These are phyloP conservation scores for Dascyllus trimaculatus DNA, from an alignment of 2,113 vertebrate genomes.

Conservation along the genomic window DNA sequence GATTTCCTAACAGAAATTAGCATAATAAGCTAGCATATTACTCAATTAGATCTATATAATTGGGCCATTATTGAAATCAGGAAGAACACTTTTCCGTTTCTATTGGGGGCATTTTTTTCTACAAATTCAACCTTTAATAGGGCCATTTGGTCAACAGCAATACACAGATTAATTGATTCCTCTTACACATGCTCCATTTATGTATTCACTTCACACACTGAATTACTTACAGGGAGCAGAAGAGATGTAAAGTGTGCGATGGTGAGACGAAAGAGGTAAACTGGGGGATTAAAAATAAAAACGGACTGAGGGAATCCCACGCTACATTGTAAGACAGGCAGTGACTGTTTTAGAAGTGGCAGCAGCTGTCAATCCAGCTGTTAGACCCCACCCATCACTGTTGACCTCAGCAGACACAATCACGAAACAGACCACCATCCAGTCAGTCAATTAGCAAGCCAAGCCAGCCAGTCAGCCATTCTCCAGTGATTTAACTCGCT, in stretches of 20 bases:
- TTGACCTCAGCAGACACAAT: slow-evolving; percentile 48
- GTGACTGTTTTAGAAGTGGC: slow-evolving; percentile 34
- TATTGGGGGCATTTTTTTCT: slow-evolving; percentile 22
- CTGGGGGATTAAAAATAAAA: slow-evolving; percentile 5
- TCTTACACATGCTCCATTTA: slow-evolving; percentile 28
- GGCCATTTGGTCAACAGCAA: slow-evolving; percentile 66
- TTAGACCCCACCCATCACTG: slow-evolving; percentile 43
- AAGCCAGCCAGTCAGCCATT: slow-evolving; percentile 38
- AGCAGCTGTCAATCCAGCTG: slow-evolving; percentile 48
- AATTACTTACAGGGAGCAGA: slow-evolving; percentile 18
- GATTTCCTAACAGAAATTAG: slow-evolving; percentile 62
- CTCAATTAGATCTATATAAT: slow-evolving; percentile 68
- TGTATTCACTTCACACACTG: slow-evolving; percentile 33
- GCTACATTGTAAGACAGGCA: background rate
- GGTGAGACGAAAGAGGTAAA: slow-evolving; percentile 14
- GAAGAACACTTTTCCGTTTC: slow-evolving; percentile 45
- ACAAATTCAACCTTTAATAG: slow-evolving; percentile 61
- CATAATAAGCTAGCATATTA: slow-evolving; percentile 65
- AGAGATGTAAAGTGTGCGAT: slow-evolving; percentile 24
- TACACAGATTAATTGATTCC: slow-evolving; percentile 53
- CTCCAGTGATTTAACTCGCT: slow-evolving; percentile 50
- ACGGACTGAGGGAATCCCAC: background rate
- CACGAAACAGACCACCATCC: slow-evolving; percentile 36
- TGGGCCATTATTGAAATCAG: slow-evolving; percentile 62
- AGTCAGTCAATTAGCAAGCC: slow-evolving; percentile 40